These are phyloP conservation scores for Gasterosteus nipponicus DNA, from an alignment of 2,113 vertebrate genomes.

Conservation along the genomic window DNA sequence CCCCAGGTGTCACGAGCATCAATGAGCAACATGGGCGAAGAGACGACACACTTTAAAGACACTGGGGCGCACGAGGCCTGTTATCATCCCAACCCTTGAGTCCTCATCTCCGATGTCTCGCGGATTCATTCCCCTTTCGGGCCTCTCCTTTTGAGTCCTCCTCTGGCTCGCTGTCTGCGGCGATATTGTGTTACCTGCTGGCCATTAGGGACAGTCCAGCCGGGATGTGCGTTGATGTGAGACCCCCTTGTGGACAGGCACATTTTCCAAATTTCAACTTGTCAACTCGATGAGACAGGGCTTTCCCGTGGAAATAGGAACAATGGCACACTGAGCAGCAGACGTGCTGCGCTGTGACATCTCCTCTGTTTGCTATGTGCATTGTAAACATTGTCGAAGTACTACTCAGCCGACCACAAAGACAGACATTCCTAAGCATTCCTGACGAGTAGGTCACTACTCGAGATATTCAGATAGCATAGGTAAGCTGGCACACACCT, in stretches of 20 bases:
- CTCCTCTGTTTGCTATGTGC: slow-evolving; percentile 30
- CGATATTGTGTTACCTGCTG: slow-evolving; percentile 36
- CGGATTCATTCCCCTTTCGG: slow-evolving; percentile 48
- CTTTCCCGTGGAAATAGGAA: neutral
- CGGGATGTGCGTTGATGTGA: slow-evolving; percentile 24
- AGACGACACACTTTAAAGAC: slow-evolving; percentile 45
- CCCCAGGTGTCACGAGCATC: slow-evolving; percentile 65
- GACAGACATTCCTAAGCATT: slow-evolving; percentile 31
- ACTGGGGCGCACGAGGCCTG: slow-evolving; percentile 39
- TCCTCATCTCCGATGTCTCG: slow-evolving; percentile 54
- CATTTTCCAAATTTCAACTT: slow-evolving; percentile 8
- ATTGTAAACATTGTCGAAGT: slow-evolving; percentile 40
- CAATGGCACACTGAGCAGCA: neutral
- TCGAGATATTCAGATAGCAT: slow-evolving; percentile 24
- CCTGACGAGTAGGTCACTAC: slow-evolving; percentile 14
- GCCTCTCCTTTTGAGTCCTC: slow-evolving; percentile 13
- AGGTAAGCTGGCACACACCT: slow-evolving; percentile 24
- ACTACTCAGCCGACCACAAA: slow-evolving; percentile 1
- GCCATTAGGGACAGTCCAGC: slow-evolving; percentile 34
- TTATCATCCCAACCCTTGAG: slow-evolving; percentile 54
- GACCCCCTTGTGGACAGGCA: slow-evolving; percentile 67
- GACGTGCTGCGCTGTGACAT: neutral
- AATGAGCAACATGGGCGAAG: slow-evolving; percentile 51
- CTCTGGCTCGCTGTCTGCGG: slow-evolving; percentile 10
- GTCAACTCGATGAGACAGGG: neutral